A percentile compares a stretch with the other conserved stretches of the same genome.
phyloP scores from a whole-genome alignment of 2,113 vertebrate genomes.

The Bolborhynchus lineola region DNA sequence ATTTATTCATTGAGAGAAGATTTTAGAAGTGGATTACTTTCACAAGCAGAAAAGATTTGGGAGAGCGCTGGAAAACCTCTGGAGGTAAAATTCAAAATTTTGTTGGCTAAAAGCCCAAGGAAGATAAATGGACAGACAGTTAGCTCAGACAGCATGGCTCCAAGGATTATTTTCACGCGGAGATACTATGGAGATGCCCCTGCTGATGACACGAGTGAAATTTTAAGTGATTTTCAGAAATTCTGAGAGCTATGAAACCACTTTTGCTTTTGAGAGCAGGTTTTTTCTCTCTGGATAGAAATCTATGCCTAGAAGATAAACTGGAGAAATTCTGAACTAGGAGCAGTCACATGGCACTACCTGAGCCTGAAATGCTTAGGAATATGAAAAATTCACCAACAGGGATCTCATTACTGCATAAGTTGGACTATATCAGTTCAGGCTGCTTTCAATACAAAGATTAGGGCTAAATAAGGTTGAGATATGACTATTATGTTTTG shows the following conservation, averaged over 20 bases:
- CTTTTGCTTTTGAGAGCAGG: neutral
- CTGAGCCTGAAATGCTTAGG: neutral
- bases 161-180: neutral
- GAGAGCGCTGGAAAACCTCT: neutral
- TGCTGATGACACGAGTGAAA: neutral
- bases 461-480: neutral
- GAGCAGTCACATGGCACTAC: neutral
- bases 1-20: neutral
- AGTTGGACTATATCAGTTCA: neutral
- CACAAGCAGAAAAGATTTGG: neutral
- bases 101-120: neutral
- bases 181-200: accelerated
- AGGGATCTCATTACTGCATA: neutral
- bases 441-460: neutral
- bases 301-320: neutral
- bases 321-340: neutral
- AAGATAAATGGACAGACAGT: neutral
- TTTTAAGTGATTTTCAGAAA: neutral
- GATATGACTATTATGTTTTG: neutral
- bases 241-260: neutral
- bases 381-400: neutral
- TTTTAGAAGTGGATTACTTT: neutral
- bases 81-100: neutral
- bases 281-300: neutral
- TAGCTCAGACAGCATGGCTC: neutral